Base-by-base conservation (phyloP, 2,113 vertebrate species). In the Ramphastos sulfuratus region DNA sequence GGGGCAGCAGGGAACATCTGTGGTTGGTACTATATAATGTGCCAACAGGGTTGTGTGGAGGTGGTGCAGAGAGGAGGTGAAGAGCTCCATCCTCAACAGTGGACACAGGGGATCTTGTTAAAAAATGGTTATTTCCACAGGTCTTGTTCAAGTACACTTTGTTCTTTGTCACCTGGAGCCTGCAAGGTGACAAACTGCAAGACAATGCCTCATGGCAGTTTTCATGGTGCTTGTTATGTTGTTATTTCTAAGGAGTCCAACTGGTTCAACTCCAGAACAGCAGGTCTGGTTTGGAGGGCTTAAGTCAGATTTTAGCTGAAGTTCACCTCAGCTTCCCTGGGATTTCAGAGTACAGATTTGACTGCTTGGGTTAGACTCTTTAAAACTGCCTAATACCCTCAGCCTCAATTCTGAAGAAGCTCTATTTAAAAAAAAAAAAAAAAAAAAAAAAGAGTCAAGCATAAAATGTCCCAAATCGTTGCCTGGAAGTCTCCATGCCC, bases 21-120 rank as follows among this genome's bases (percentile, higher is more conserved):
- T 6, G 55, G 30, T 73, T 0, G 5, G n/a, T 17, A 33, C 60
- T 30, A 17, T 1, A 12, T 0, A 0, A 5, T 9, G 63, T 17
- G 42, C 52, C 58, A 25, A 9, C 0, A 3, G 31, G 48, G 21
- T 27, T 63, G 27, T 0, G 1, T 1, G 1, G 63, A 77, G 52
- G 12, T 16, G 31, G 46, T 39, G 27, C 11, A 0, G 0, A 3
- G 24, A 67, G 31, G 25, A 52, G 44, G 4, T 10, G 64, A 93
- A 25, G 3, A 69, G 20, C 37, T 71, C n/a, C 24, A 0, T 12
- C 63, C 63, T 76, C 23, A 3, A 12, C 50, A 37, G 3, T 1
- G 1, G 23, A 39, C 1, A 2, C 24, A 20, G 30, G 2, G 9
- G 14, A 33, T 48, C 31, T 67, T 67, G 19, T 3, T 3, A 52